Conservation (phyloP, 2,888 invertebrate genomes). For the Dynastes grantii region DNA sequence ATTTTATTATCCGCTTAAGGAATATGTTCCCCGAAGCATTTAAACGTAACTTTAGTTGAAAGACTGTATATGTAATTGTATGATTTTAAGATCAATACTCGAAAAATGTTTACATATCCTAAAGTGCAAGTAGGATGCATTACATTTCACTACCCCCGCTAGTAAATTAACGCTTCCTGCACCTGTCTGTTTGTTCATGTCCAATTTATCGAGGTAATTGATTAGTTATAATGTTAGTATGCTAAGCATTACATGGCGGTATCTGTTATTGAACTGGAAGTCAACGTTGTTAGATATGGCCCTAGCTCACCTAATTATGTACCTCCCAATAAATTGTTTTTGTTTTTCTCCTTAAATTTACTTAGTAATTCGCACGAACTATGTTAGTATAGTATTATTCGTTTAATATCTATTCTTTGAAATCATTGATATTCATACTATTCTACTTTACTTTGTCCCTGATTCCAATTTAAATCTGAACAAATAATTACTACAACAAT, state of each 20-base stretch:
- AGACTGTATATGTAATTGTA: background rate
- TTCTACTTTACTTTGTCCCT: too few species aligned
- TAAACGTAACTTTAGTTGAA: background rate
- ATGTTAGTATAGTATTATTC: background rate
- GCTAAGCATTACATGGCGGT: constrained; percentile 1
- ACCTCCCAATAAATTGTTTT: background rate
- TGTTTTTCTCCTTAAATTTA: background rate
- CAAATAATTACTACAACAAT: too few species aligned
- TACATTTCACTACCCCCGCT: background rate
- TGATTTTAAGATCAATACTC: too few species aligned
- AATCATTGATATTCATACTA: background rate
- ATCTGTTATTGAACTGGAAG: constrained; percentile 1
- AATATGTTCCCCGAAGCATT: background rate
- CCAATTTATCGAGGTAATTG: constrained; percentile 22
- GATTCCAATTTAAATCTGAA: too few species aligned
- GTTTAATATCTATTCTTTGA: constrained; percentile 10
- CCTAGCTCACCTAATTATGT: constrained; percentile 1
- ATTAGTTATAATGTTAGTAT: constrained; percentile 21
- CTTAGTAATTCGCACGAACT: background rate
- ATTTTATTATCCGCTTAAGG: background rate
- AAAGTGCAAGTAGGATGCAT: background rate
- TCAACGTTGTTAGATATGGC: constrained; percentile 17
- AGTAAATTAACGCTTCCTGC: background rate
- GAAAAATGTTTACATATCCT: constrained; percentile 3
- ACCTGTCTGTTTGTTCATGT: constrained; percentile 28